These are phyloP conservation scores for Corvus moneduloides DNA, from an alignment of 2,113 vertebrate genomes.

Conservation along the genomic window DNA sequence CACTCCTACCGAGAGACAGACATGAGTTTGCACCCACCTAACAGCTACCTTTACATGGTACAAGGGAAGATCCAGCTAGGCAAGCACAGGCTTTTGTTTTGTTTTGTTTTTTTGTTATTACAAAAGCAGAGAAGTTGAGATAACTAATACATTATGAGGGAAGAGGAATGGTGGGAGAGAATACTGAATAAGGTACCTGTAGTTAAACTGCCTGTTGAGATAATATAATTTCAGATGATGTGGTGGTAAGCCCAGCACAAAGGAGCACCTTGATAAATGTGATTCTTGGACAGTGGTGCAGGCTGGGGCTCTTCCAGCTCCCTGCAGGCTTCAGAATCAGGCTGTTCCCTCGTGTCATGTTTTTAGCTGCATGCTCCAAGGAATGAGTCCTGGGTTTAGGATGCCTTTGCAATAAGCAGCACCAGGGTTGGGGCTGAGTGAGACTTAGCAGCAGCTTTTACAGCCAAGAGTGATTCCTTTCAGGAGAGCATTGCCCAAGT, in stretches of 20 bases:
- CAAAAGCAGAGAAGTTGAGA: neutral
- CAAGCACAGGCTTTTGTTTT: neutral
- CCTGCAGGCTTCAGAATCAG: neutral
- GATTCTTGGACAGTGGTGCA: neutral
- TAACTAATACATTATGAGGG: neutral
- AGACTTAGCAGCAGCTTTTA: neutral
- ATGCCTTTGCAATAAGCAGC: neutral
- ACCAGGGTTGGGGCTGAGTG: neutral
- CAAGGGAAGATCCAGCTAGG: neutral
- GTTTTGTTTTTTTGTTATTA: neutral
- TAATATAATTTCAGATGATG: neutral
- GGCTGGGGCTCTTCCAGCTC: neutral
- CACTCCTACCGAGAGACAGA: neutral
- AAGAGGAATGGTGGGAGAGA: neutral
- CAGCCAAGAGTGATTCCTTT: neutral
- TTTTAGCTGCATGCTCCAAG: neutral
- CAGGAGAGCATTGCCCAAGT: neutral
- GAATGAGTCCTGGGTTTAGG: neutral
- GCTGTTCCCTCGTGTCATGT: neutral
- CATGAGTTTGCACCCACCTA: neutral
- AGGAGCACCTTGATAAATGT: neutral
- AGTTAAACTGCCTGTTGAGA: constrained; percentile 23
- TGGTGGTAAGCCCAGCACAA: neutral
- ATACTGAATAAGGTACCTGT: neutral
- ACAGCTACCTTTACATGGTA: neutral